Evolutionary conservation across 37 sponge, comb jelly and placozoan species (phyloP), one percentile per base, ranked within the genome.

Genomic region (Spongilla lacustris): DNA sequence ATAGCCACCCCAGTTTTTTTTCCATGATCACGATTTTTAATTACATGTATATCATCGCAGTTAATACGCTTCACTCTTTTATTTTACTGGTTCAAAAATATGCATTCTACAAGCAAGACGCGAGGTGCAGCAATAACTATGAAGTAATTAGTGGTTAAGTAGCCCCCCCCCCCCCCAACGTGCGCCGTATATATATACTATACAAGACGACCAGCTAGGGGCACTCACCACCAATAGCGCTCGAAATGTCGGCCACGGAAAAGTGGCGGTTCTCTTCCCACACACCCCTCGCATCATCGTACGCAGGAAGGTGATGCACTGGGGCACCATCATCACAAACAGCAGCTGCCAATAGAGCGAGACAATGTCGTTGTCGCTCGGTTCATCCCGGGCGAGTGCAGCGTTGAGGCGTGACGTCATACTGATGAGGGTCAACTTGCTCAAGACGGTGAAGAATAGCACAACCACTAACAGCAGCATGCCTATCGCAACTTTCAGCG

Each of bases 211-310:
- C 74, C n/a, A n/a, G 1, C 4, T 13, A 29, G 3, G 27, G 4
- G 22, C 8, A 85, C 92, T 83, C 32, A 91, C 95, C 75, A 68
- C 25, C 11, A 89, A 12, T 28, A 90, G 17, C 5, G 96, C 88
- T 12, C 33, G 76, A 23, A 6, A 23, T 29, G 58, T 78, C 4
- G 96, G 96, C 96, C 96, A 96, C 14, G 96, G 96, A 50, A 77
- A 92, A 29, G 77, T 70, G 25, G 73, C 86, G 19, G 34, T 69
- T 37, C 83, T 88, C 72, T 96, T 96, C 19, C 89, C 88, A 27
- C 92, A 31, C 2, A 93, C 79, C 41, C 96, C 96, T 33, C 77
- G 71, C 13, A 91, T 73, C 30, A 91, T 41, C 50, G 84, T 84
- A 9, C 94, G 88, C 25, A 86, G 69, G 66, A 90, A 78, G 11